A percentile compares a stretch with the other conserved stretches of the same genome.
Conservation (phyloP, 2,888 invertebrate species). For the Elysia crispata region DNA sequence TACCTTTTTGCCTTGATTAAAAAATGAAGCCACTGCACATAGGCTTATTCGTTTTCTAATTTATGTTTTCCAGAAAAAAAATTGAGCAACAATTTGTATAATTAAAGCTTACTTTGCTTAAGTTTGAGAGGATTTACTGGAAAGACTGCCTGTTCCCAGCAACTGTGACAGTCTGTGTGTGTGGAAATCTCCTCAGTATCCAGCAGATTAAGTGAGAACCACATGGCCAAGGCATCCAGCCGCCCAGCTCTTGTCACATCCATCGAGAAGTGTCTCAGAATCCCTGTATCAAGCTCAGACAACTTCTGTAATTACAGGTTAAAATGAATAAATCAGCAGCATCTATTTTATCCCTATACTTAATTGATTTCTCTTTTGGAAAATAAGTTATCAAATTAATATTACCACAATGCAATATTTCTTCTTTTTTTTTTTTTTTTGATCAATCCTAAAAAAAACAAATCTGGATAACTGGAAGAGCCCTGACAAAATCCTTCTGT, state of each 20-base stretch:
- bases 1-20: too few species aligned
- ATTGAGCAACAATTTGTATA: neutral
- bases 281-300: conserved; percentile 54
- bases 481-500: neutral
- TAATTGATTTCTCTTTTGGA: too few species aligned
- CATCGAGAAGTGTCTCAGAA: conserved; percentile 52
- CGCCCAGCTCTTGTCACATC: conserved; percentile 78
- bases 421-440: neutral
- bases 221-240: conserved; percentile 84
- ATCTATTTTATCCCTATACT: neutral
- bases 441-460: neutral
- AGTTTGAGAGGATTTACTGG: conserved; percentile 71
- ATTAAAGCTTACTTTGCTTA: conserved; percentile 15
- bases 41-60: too few species aligned
- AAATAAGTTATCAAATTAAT: too few species aligned
- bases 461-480: neutral
- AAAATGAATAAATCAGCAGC: neutral
- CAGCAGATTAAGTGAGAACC: conserved; percentile 86
- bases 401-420: neutral
- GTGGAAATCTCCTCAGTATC: conserved; percentile 82
- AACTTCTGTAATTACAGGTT: conserved; percentile 52
- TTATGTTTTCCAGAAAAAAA: neutral
- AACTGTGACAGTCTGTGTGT: conserved; percentile 80
- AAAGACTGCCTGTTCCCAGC: conserved; percentile 90
- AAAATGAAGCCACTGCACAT: too few species aligned